Evolutionary conservation across 2,797 vertebrate species (phyloP), one percentile per base, ranked within the genome.

Genomic region (Balearica regulorum): DNA sequence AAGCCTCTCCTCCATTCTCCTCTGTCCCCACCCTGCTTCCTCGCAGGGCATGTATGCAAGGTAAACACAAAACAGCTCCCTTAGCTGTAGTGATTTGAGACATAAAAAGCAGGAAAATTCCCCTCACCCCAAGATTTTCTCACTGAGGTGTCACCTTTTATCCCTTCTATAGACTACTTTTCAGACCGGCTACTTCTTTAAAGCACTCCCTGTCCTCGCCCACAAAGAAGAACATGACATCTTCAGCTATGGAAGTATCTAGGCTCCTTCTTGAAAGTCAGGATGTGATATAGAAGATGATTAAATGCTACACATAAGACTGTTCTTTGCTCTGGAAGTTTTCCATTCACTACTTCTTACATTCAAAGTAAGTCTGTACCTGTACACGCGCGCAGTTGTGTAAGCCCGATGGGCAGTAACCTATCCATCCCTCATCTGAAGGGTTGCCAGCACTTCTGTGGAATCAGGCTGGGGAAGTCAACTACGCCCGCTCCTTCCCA

Each of bases 331-430:
- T 66, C 24, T 29, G 16, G 12, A n/a, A 24, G n/a, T 73, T 29
- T 71, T 89, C 44, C 43, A 49, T 54, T 95, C 35, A 7, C 8
- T 39, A 33, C 10, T 44, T 71, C n/a, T 73, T 70, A 29, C 7
- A 28, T 14, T 65, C 51, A 66, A 24, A 61, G 25, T 17, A 68
- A 49, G 18, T 22, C 33, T 43, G 49, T 17, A 69, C 9, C 29
- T 39, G 51, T 15, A 35, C 17, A 33, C 0, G 0, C 0, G 0
- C 0, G 3, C 43, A 21, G 9, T 0, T 58, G 24, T 11, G 13
- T n/a, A 75, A 78, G 20, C 18, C 22, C 24, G 15, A 31, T 9
- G 14, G 20, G 43, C 60, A 80, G 53, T 35, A 43, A 61, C 20
- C 37, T 26, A 61, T 18, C 22, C 0, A 0, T 12, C 21, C 51